Evolutionary conservation across 2,888 invertebrate species (phyloP), one percentile per base, ranked within the genome.

Genomic region (Drosophila testacea): DNA sequence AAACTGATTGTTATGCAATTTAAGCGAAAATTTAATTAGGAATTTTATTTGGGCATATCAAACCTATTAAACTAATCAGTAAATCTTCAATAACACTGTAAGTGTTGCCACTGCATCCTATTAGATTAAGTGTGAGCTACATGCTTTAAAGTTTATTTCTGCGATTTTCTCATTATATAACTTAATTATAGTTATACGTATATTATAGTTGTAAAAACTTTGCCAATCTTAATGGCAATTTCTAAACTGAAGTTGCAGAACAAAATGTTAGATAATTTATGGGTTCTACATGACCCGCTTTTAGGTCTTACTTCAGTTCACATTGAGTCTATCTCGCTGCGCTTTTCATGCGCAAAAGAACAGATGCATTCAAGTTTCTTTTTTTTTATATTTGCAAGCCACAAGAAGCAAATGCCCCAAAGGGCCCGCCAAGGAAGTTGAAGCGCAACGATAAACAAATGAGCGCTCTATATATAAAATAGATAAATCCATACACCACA

Each of bases 381-480:
- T 28, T 28, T 60, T 38, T 39, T 22, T 4, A 55, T 60, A 68
- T 81, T 67, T 70, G 69, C 68, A 60, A 63, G 59, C 74, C 74
- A 7, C 72, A 65, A 62, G 50, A 55, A 42, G 65, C 63, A 48
- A 72, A 65, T 60, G 59, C 48, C 54, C 46, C 51, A 62, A 77
- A 69, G 77, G 38, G 66, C 48, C 77, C 77, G 73, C 85, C 78
- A 79, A 80, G 82, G 85, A 83, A 83, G 80, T 77, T 47, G 60
- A 46, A 75, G 51, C 55, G 60, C 55, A 71, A 36, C 65, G 84
- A 82, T 82, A 82, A 79, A 79, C 67, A 73, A 77, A 84, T 74
- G 67, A 34, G n/a, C 54, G 60, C 70, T 51, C 69, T 70, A 59
- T 34, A 66, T 57, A 51, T 51, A 59, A 79, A 52, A 55, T 67